phyloP scores from a whole-genome alignment of 1,140 invertebrate species.

The Cephus cinctus region DNA sequence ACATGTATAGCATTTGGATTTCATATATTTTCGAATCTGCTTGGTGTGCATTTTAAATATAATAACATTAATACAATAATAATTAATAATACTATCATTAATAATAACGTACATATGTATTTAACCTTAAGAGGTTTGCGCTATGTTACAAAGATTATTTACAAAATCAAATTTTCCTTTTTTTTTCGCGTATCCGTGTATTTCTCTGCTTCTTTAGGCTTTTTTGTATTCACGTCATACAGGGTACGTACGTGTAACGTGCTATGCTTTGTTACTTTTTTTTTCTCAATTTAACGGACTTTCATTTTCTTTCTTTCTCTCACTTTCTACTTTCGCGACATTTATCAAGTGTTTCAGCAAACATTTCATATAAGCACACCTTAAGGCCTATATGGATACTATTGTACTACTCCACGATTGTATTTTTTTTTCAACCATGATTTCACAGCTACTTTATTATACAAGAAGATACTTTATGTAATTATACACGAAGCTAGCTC shows the following conservation, averaged over 20 bases:
- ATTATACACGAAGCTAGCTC: too few species aligned
- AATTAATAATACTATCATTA: constrained; percentile 16
- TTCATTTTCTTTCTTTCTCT: too few species aligned
- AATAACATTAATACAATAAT: constrained; percentile 27
- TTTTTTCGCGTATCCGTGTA: constrained; percentile 47
- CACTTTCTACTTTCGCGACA: constrained; percentile 39
- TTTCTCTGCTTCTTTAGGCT: too few species aligned
- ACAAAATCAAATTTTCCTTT: constrained; percentile 39
- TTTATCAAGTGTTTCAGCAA: constrained; percentile 44
- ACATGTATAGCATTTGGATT: constrained; percentile 22
- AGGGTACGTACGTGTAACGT: too few species aligned
- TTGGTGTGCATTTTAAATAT: constrained; percentile 44
- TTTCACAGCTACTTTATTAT: too few species aligned
- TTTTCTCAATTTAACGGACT: too few species aligned
- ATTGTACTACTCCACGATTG: constrained; percentile 35
- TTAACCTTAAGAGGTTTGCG: constrained; percentile 15
- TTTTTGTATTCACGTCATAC: too few species aligned
- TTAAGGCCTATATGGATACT: constrained; percentile 34
- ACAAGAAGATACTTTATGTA: too few species aligned
- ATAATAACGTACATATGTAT: constrained; percentile 15
- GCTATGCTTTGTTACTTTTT: too few species aligned
- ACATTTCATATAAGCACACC: constrained; percentile 30
- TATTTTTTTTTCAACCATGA: too few species aligned
- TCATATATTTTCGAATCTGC: constrained; percentile 32
- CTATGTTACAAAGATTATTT: constrained; percentile 50